Evolutionary conservation across 2,888 invertebrate genomes (phyloP).

Genomic region (Ryuthela nishihirai): DNA sequence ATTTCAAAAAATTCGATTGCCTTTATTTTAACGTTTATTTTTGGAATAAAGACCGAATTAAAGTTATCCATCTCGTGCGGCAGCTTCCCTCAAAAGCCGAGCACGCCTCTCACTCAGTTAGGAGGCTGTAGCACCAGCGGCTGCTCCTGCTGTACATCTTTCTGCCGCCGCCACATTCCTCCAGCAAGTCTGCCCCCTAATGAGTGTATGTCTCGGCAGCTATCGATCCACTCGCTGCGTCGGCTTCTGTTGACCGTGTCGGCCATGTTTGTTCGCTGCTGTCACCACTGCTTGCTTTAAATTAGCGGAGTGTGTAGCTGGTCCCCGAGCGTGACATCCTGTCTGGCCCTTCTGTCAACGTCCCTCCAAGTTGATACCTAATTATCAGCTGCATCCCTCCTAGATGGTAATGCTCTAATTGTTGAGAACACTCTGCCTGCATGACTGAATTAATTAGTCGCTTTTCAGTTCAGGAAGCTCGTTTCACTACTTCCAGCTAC

Average conservation of each 20-base stretch:
- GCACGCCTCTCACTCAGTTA: no score
- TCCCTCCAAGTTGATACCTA: constrained; percentile 33
- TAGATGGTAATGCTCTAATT: constrained; percentile 32
- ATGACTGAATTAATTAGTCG: no score
- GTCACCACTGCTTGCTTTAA: constrained; percentile 33
- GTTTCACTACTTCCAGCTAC: no score
- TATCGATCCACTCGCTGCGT: constrained; percentile 30
- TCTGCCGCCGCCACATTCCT: constrained; percentile 8
- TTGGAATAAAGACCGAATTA: no score
- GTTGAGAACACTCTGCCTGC: constrained; percentile 14
- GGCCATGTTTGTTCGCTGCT: constrained; percentile 33
- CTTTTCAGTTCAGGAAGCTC: no score
- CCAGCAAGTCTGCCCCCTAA: constrained; percentile 20
- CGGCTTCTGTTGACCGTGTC: constrained; percentile 27
- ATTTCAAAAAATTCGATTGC: no score
- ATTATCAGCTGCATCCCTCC: constrained; percentile 34
- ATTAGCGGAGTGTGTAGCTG: no score
- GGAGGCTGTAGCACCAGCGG: neutral
- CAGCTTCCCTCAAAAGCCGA: no score
- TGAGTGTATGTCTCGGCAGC: constrained; percentile 16
- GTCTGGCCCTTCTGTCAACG: neutral
- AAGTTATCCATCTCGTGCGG: no score
- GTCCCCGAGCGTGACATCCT: constrained; percentile 1
- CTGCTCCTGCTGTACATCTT: neutral
- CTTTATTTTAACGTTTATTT: no score